Evolutionary conservation across 23 tunicate species (phyloP).

Genomic region (Aplidium turbinatum): DNA sequence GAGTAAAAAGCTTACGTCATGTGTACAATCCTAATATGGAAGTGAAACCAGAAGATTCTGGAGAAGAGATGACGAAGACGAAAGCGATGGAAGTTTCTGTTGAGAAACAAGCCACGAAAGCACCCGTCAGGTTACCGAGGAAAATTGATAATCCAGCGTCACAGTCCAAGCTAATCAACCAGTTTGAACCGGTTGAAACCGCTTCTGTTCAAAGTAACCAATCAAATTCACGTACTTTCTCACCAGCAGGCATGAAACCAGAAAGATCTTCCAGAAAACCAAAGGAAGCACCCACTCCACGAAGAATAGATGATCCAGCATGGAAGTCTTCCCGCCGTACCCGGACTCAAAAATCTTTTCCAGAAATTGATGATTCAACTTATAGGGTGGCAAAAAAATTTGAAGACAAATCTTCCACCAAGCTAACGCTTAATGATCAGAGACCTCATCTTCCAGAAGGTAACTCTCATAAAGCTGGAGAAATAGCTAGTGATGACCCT

Average conservation of each 20-base stretch:
- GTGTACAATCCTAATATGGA: no score
- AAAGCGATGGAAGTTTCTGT: no score
- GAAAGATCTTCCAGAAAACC: not conserved
- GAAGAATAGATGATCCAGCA: not conserved
- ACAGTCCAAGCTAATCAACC: no score
- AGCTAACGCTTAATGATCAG: not conserved
- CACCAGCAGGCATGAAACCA: not conserved
- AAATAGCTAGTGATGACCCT: not conserved
- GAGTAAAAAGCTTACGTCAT: constrained; percentile 20
- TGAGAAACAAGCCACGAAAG: no score
- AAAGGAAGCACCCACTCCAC: not conserved
- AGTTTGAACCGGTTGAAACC: no score
- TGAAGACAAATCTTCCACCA: not conserved
- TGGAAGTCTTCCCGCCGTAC: no score
- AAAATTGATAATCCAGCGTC: no score
- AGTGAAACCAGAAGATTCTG: no score
- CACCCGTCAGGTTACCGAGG: no score
- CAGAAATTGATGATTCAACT: constrained; percentile 24
- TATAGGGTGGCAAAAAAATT: constrained; percentile 8
- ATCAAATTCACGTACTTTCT: no score
- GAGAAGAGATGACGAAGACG: no score
- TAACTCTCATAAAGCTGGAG: not conserved
- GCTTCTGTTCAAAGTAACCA: no score
- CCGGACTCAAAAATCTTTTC: not conserved
- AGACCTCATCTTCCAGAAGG: not conserved